Conservation (phyloP, 2,113 vertebrate genomes). For the Noturus placidus region DNA sequence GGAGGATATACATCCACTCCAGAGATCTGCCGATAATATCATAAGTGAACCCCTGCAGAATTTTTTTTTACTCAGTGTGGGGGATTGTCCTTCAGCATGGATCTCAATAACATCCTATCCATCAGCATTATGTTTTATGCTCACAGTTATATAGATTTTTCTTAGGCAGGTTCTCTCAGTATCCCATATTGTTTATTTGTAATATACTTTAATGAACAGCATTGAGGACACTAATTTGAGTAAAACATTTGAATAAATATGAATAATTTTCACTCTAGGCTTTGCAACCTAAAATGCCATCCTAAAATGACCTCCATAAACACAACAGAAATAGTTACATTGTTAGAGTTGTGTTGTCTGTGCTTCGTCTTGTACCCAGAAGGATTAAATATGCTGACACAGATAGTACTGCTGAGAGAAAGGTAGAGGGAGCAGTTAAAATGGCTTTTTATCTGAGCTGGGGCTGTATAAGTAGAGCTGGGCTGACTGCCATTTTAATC, state of each 20-base stretch:
- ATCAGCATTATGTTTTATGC: constrained; percentile 68
- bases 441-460: constrained; percentile 70
- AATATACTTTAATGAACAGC: constrained; percentile 16
- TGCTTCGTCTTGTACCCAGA: background rate
- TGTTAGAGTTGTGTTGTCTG: background rate
- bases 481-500: constrained; percentile 68
- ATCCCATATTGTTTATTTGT: constrained; percentile 63
- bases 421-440: constrained; percentile 61
- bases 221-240: too few species aligned
- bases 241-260: background rate
- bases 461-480: constrained; percentile 70
- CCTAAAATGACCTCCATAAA: background rate
- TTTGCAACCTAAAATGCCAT: background rate
- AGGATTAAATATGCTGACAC: constrained; percentile 15
- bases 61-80: constrained; percentile 20
- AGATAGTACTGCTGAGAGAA: background rate
- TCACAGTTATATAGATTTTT: constrained; percentile 71
- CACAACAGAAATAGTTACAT: constrained; percentile 44
- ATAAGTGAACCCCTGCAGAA: constrained; percentile 20
- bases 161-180: constrained; percentile 62
- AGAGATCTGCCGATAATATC: constrained; percentile 26
- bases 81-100: constrained; percentile 51
- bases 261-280: background rate
- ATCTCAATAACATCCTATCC: constrained; percentile 60
- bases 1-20: constrained; percentile 5